Evolutionary conservation across 1,140 invertebrate genomes (phyloP), one percentile per base, ranked within the genome.

Genomic region (Polyergus mexicanus): DNA sequence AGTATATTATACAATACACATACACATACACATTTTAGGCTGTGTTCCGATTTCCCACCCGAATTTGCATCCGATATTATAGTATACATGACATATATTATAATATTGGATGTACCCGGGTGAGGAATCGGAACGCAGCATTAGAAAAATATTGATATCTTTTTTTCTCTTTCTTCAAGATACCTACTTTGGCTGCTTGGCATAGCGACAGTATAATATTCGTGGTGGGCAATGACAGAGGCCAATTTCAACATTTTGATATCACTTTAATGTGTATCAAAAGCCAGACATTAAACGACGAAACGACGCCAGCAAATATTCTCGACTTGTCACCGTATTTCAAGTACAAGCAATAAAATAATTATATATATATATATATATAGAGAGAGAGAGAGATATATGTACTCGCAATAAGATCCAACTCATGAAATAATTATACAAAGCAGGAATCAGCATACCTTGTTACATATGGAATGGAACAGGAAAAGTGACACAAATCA

Each of bases 161-260:
- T 72, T 54, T 62, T 81, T 68, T 65, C 41, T 44, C 83, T 38
- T 41, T 22, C 8, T 94, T 95, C 81, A 92, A 97, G 96, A 97
- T 97, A 90, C 97, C 97, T 25, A 96, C 96, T 47, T 94, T 97
- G 81, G 96, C 97, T 62, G 95, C 96, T 41, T 98, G 97, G 97
- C 97, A 98, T 92, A 96, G 96, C 68, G 96, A 96, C 89, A 97
- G 97, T 47, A 96, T 96, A 62, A 91, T 98, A 86, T 95, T 97
- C 56, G 95, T 97, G 22, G 95, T 97, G 44, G 96, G 96, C 13
- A 98, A 98, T 93, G 96, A 97, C 86, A 95, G 96, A 86, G 97
- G 97, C 8, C 97, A 98, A 90, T 95, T 98, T 74, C 97, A 98
- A 95, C 97, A 97, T 93, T 98, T 97, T 94, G 97, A 98, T 91